Base-by-base conservation (phyloP, 2,797 vertebrate genomes). In the Channallabes apus region DNA sequence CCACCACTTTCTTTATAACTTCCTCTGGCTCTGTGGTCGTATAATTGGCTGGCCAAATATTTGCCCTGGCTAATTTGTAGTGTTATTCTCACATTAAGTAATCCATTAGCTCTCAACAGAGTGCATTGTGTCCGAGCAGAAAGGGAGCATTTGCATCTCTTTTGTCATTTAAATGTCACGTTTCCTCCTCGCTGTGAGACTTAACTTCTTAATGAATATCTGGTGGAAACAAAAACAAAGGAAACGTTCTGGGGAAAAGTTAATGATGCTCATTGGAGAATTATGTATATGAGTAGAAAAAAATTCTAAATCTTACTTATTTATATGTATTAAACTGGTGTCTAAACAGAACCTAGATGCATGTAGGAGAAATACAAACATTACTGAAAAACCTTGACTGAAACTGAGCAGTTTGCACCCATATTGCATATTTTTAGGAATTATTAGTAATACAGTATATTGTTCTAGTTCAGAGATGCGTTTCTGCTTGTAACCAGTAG, bases 191-290 rank as follows among this genome's bases (percentile, higher is more conserved):
- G 91, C 91, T 92, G 89, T 86, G 91, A 92, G 92, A 93, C 95
- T 95, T 93, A 95, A 94, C 93, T 93, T 95, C 91, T 94, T 93
- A 95, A 94, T 94, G 92, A 96, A 94, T 90, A 91, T 92, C 87
- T 87, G 90, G 93, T 91, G 93, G 92, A 89, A 75, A 68, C 64
- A 69, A 84, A 90, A 76, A 56, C 88, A 91, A 91, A 64, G 35
- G 17, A 64, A 64, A 64, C 12, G 35, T 80, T 35, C 83, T 46
- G 72, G 1, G 61, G 64, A 73, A 73, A 92, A 93, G 89, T 89
- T 90, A 89, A 89, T 86, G 76, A 80, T 83, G 90, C 72, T 80
- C 82, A 87, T 46, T 82, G 82, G 76, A 81, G 86, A 83, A 67
- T 58, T 32, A 54, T 41, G 22, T 58, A 82, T 58, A 72, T 79